A percentile compares a stretch with the other conserved stretches of the same genome.
Evolutionary conservation across 2,797 vertebrate genomes (phyloP).

Genomic region (Epinephelus malabaricus): DNA sequence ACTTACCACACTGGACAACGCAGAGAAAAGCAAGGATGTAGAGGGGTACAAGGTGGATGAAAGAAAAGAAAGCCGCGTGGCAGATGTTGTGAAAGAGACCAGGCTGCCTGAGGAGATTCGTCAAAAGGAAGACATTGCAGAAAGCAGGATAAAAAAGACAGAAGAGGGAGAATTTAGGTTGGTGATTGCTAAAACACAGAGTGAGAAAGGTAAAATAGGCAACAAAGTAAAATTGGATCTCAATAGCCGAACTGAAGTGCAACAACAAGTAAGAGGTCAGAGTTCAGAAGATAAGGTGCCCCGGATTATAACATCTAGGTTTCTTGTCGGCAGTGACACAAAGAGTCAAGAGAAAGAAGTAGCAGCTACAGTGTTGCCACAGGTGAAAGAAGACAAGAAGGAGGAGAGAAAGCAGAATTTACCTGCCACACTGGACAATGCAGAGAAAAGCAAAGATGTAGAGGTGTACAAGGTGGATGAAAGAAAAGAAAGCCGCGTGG

Average conservation of each 20-base stretch:
- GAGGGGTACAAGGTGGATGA: neutral
- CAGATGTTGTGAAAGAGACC: neutral
- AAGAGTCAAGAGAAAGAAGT: neutral
- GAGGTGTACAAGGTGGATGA: neutral
- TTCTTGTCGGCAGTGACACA: conserved; percentile 2
- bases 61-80: neutral
- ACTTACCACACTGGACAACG: conserved; percentile 31
- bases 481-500: neutral
- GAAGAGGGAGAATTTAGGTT: conserved; percentile 1
- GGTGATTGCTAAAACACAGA: conserved; percentile 9
- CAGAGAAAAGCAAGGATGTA: conserved; percentile 9
- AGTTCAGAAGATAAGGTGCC: neutral
- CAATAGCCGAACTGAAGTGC: neutral
- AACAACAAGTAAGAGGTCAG: neutral
- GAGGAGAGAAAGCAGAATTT: too few relatives aligned
- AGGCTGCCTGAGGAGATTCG: neutral
- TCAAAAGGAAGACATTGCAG: neutral
- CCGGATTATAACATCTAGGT: neutral
- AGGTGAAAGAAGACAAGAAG: conserved; percentile 20
- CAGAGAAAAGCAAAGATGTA: conserved; percentile 1
- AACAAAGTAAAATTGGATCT: neutral
- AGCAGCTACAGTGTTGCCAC: neutral
- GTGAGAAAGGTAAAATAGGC: neutral
- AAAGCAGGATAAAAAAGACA: neutral
- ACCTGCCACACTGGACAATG: conserved; percentile 33